Conservation (phyloP, 2,888 invertebrate species). For the Ecliptopera silaceata region DNA sequence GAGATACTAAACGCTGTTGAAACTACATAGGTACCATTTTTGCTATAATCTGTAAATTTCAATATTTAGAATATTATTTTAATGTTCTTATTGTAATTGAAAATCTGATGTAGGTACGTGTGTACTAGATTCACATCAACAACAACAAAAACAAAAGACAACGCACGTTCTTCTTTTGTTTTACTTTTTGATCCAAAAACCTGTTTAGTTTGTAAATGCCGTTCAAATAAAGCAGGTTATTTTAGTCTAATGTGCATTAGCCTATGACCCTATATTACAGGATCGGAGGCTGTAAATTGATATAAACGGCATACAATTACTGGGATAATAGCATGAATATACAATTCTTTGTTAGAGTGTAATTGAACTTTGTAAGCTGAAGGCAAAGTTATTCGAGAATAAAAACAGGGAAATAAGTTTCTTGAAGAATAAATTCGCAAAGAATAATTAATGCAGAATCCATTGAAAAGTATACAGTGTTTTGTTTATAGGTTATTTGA, state of each 20-base stretch:
- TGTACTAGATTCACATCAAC: too few species aligned
- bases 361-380: neutral
- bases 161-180: neutral
- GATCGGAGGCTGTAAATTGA: conserved; percentile 45
- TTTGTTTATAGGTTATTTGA: too few species aligned
- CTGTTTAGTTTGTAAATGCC: conserved; percentile 4
- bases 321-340: conserved; percentile 25
- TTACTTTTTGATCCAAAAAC: neutral
- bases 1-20: too few species aligned
- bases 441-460: too few species aligned
- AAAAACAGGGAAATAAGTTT: neutral
- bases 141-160: neutral
- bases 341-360: conserved; percentile 3
- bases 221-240: conserved; percentile 12
- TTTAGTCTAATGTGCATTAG: conserved; percentile 51
- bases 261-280: conserved; percentile 45
- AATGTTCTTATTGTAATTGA: too few species aligned
- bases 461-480: too few species aligned
- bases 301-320: conserved; percentile 43
- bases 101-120: neutral
- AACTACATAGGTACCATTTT: too few species aligned
- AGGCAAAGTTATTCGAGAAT: neutral
- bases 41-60: too few species aligned
- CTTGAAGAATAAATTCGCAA: neutral
- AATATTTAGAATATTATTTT: too few species aligned